Evolutionary conservation across 2,888 invertebrate genomes (phyloP), one percentile per base, ranked within the genome.

Genomic region (Limulus polyphemus): DNA sequence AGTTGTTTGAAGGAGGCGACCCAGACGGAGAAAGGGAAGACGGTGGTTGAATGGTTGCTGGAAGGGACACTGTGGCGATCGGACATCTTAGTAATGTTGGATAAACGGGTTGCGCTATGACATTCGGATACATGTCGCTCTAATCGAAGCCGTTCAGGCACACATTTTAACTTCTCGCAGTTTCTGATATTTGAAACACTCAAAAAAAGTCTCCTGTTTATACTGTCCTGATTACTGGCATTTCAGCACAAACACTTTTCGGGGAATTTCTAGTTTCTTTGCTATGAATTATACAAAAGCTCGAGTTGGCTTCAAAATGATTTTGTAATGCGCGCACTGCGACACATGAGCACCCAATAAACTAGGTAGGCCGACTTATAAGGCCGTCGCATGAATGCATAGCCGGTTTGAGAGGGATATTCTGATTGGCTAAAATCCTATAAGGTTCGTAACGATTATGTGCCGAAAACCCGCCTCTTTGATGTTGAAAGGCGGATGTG

Each of bases 241-340:
- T 3, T 32, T 32, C 32, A 32, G 32, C 2, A 4, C 32, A 32
- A 32, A 32, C 4, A 32, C 32, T 32, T 3, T 32, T 4, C 32
- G 2, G 32, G 32, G 32, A 32, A 32, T 32, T 32, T 32, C 32
- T 32, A 32, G 32, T 32, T 32, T 32, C 32, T 32, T 4, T 12
- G 49, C 64, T 55, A 64, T 64, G 64, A 64, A 64, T 64, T 64
- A 64, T 59, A 64, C 64, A 64, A 54, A 55, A 58, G 57, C 57
- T 47, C 51, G 50, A 17, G 52, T 14, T 14, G 50, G 52, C 13
- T n/a, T 52, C 56, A 62, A 65, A 61, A 65, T 65, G 65, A 60
- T 65, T 65, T 55, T 48, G 56, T 65, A 65, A 65, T 65, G 60
- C 58, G 48, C 58, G 58, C 59, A 52, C 57, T 59, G 58, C 17